Conservation (phyloP, 2,797 vertebrate species). For the Platyrinchus mystaceus region DNA sequence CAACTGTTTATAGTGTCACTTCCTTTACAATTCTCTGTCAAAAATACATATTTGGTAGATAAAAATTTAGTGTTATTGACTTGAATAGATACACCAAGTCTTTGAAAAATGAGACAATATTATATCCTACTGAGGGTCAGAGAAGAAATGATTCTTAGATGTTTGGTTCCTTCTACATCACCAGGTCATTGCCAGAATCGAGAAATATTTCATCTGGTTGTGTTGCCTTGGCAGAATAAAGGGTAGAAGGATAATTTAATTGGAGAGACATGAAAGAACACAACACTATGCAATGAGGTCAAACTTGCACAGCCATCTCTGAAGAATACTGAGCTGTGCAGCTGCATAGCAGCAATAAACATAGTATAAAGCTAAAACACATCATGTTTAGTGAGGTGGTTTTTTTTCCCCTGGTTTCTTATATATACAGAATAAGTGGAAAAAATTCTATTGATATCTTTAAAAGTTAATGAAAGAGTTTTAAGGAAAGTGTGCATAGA, state of each 20-base stretch:
- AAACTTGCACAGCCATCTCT: conserved; percentile 47
- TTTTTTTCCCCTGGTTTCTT: not conserved
- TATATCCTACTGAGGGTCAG: not conserved
- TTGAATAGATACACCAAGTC: not conserved
- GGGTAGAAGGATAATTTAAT: conserved; percentile 53
- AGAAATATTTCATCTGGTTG: conserved; percentile 46
- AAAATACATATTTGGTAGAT: not conserved
- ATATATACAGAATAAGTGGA: not conserved
- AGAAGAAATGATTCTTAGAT: not conserved
- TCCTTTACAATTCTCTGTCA: not conserved
- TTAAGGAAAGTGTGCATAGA: not conserved
- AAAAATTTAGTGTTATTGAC: not conserved
- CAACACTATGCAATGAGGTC: conserved; percentile 27
- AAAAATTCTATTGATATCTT: not conserved
- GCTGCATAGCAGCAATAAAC: conserved; percentile 31
- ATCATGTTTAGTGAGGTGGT: not conserved
- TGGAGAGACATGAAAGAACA: conserved; percentile 51
- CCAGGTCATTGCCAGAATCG: not conserved
- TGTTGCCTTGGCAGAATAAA: conserved; percentile 55
- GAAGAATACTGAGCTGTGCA: conserved; percentile 19
- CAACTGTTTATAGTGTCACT: not conserved
- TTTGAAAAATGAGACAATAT: not conserved
- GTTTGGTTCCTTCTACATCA: not conserved
- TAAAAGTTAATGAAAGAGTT: not conserved
- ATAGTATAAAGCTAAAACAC: conserved; percentile 12